Evolutionary conservation across 2,797 vertebrate genomes (phyloP).

Genomic region (Odontamblyopus lacepedii): DNA sequence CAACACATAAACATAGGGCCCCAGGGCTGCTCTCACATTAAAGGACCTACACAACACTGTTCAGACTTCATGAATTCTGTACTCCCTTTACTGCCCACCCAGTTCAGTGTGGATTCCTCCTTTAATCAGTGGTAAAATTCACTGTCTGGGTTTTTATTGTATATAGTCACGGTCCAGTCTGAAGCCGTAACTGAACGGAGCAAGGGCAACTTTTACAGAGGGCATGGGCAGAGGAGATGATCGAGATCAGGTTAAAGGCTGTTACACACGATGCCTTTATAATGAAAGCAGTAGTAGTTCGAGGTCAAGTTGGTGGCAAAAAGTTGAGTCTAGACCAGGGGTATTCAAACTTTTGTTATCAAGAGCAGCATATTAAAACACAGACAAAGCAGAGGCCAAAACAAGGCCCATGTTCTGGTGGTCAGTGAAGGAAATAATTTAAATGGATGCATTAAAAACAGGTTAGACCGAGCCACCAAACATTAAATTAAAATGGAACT

Average conservation of each 20-base stretch:
- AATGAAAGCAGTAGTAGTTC: background rate
- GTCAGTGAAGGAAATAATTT: too few relatives aligned
- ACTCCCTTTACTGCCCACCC: constrained; percentile 60
- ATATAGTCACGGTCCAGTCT: constrained; percentile 55
- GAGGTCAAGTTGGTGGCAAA: background rate
- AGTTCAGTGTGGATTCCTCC: constrained; percentile 46
- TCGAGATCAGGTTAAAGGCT: background rate
- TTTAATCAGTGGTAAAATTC: constrained; percentile 48
- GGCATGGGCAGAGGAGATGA: constrained; percentile 25
- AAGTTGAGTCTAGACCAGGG: background rate
- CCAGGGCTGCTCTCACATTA: too few relatives aligned
- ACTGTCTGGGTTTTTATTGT: constrained; percentile 40
- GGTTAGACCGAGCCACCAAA: too few relatives aligned
- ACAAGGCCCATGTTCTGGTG: too few relatives aligned
- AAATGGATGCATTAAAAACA: too few relatives aligned
- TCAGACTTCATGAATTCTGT: background rate
- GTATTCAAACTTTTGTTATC: too few relatives aligned
- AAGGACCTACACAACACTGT: background rate
- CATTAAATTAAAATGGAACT: too few relatives aligned
- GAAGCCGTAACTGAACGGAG: constrained; percentile 16
- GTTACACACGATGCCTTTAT: background rate
- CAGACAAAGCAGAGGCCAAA: too few relatives aligned
- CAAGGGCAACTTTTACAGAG: constrained; percentile 38
- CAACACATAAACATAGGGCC: background rate
- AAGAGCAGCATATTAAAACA: too few relatives aligned